Base-by-base conservation (phyloP, 2,797 vertebrate genomes). In the Scomberomorus guttatus region DNA sequence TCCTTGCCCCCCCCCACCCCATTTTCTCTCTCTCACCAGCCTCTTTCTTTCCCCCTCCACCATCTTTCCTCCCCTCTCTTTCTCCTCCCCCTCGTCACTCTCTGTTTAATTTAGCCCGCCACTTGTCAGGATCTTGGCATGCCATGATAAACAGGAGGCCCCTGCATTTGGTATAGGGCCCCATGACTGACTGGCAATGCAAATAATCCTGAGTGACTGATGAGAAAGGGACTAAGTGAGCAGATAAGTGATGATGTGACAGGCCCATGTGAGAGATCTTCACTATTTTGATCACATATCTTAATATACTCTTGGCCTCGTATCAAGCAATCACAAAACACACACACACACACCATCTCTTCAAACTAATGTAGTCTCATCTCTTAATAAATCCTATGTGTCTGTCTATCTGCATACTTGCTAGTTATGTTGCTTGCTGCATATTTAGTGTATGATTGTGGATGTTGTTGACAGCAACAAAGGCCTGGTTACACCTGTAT, bases 101-200 rank as follows among this genome's bases (percentile, higher is more conserved):
- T 90, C 76, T 73, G 78, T 86, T 85, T 89, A 87, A 92, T 93
- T 87, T 88, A 89, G 58, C 42, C 74, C 44, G 25, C 67, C 57
- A 81, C 81, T 84, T 91, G 90, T 92, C 90, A 93, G 81, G 78
- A 87, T 76, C 80, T 90, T 91, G 86, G 90, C 86, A 84, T 76
- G 79, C 78, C 71, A 78, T 74, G 81, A 92, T 79, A 79, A 82
- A 85, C 75, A 82, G 56, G 79, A 73, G 84, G 91, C 82, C 84
- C 58, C 34, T 5, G 77, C 57, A 70, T 90, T 86, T 66, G 25
- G 76, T 77, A 72, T 27, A 20, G 80, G 87, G 64, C 68, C 82
- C 79, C 81, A 39, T 62, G 46, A 78, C 82, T 82, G 79, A 87
- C 80, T 78, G 88, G 73, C 79, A 61, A 77, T 64, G 71, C 29